Conservation (phyloP, 2,113 vertebrate species). For the Petrocephalus microphthalmus region DNA sequence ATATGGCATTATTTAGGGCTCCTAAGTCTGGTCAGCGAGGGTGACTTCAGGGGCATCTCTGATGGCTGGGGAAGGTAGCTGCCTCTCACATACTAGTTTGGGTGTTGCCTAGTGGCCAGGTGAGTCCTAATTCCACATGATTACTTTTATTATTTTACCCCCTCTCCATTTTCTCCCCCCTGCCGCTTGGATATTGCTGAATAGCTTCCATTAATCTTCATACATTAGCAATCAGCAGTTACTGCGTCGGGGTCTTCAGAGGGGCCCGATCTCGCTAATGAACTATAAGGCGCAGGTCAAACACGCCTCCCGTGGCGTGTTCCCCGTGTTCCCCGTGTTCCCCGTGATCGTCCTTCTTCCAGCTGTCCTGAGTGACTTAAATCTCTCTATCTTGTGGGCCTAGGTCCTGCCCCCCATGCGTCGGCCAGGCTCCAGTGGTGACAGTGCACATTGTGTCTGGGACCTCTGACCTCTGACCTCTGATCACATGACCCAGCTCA, state of each 20-base stretch:
- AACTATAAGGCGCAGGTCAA: background rate
- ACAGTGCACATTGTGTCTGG: background rate
- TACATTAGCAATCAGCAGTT: conserved; percentile 45
- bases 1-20: background rate
- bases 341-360: background rate
- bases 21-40: background rate
- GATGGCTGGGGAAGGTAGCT: background rate
- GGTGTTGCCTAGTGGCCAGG: background rate
- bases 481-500: background rate
- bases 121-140: background rate
- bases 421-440: background rate
- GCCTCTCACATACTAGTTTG: background rate
- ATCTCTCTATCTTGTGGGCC: background rate
- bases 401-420: background rate
- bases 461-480: background rate
- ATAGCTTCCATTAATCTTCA: conserved; percentile 51
- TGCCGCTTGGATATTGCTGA: conserved; percentile 39
- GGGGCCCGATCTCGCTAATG: background rate
- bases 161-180: conserved; percentile 17
- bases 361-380: background rate
- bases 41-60: background rate
- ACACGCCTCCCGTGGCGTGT: background rate
- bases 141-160: background rate
- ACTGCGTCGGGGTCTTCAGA: background rate
- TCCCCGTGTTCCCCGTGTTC: too few relatives aligned